Evolutionary conservation across 2,113 vertebrate genomes (phyloP).

Genomic region (Sylvia atricapilla): DNA sequence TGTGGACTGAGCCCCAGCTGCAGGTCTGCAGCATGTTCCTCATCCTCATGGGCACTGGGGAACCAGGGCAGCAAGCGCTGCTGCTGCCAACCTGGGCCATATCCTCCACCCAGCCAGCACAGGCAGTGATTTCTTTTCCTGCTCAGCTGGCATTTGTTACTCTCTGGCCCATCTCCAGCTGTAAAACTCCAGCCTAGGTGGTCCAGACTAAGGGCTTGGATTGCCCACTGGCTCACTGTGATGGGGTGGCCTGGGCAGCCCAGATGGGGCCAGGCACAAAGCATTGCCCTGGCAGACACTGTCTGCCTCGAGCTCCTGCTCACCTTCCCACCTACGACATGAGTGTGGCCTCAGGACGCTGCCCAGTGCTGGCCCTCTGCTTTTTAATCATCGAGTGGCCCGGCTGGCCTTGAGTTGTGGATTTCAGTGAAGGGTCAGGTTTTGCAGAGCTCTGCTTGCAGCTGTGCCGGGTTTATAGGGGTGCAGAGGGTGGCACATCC

Average conservation of each 20-base stretch:
- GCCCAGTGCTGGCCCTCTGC: not conserved
- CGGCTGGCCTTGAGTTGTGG: rapidly evolving
- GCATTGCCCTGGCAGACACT: not conserved
- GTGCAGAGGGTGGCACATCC: not conserved
- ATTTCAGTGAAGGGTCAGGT: not conserved
- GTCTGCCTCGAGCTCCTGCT: not conserved
- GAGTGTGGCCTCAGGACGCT: rapidly evolving
- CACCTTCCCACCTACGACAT: rapidly evolving
- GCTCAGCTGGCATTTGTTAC: not conserved
- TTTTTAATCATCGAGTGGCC: rapidly evolving
- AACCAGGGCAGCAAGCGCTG: rapidly evolving
- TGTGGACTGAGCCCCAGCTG: not conserved
- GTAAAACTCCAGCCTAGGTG: not conserved
- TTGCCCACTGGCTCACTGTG: rapidly evolving
- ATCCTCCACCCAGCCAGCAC: not conserved
- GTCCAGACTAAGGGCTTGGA: not conserved
- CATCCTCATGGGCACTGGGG: not conserved
- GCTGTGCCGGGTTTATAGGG: not conserved
- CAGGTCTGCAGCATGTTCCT: not conserved
- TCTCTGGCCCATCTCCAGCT: not conserved
- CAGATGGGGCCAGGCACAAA: not conserved
- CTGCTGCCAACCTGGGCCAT: not conserved
- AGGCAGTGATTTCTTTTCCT: not conserved
- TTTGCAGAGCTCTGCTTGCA: not conserved
- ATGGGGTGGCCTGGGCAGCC: rapidly evolving